Base-by-base conservation (phyloP, 2,797 vertebrate genomes). In the Pitangus sulphuratus region DNA sequence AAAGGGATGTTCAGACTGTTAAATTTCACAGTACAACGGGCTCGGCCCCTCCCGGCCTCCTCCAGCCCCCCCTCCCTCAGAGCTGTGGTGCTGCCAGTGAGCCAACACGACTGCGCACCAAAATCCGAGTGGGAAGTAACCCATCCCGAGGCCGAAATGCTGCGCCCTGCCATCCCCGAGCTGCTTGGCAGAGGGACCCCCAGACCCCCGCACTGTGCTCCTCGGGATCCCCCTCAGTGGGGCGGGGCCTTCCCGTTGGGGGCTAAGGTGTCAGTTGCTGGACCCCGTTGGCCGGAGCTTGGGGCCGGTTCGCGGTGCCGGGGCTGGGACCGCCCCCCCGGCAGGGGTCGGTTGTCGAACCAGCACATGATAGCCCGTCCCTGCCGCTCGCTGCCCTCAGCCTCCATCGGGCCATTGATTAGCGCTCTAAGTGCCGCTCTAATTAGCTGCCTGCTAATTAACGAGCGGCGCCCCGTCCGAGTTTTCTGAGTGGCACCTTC, bases 321-420 rank as follows among this genome's bases (percentile, higher is more conserved):
- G n/a, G 9, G 69, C 16, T 39, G 16, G 48, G 20, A 37, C 40
- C 11, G 15, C 20, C 30, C 95, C 95, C 90, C 91, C 72, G 92
- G 97, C 97, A 98, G 98, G 97, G 97, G 97, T 64, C 54, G 28
- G 19, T 85, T 97, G 96, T 98, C 97, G 96, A 93, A 66, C 94
- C 92, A 97, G 98, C 98, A 98, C 98, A 98, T 98, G 98, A 97
- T 98, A 96, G 98, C 98, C 98, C 97, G 97, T 98, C 98, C 97
- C 98, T 98, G 98, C 97, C 97, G 90, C 97, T 97, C 94, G 97
- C 98, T 98, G 97, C 94, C 96, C 97, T 66, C 96, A 97, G 98
- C 94, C 98, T 97, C 65, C 98, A 98, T 98, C 98, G 98, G 97
- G 97, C 98, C 91, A 99, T 99, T 98, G 99, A 99, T 99, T 98